Percentiles rank a stretch among this genome's conserved stretches.
Conservation (phyloP, 2,113 vertebrate genomes). For the Zosterops borbonicus region DNA sequence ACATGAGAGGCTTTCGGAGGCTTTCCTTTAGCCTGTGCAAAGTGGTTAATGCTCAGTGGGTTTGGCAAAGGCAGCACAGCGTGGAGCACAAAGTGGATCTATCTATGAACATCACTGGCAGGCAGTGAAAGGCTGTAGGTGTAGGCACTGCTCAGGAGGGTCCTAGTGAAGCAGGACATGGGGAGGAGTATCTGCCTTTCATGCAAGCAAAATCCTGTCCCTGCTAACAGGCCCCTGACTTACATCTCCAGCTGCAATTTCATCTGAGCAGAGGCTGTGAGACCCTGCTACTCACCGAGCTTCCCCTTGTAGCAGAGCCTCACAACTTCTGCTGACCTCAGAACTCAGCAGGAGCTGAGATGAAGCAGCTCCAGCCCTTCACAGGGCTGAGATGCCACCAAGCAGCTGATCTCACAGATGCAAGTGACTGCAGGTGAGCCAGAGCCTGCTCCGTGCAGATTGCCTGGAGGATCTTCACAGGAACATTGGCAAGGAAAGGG, state of each 20-base stretch:
- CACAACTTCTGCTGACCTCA: slow-evolving; percentile 24
- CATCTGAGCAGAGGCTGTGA: slow-evolving; percentile 3
- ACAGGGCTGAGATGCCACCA: slow-evolving; percentile 6
- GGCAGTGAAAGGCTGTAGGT: background rate
- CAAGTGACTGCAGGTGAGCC: slow-evolving; percentile 31
- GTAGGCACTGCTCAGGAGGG: background rate
- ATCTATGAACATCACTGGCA: background rate
- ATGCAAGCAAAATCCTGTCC: background rate
- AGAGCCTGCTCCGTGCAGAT: background rate
- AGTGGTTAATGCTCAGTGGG: background rate
- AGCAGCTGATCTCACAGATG: slow-evolving; percentile 19
- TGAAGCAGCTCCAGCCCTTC: slow-evolving; percentile 43
- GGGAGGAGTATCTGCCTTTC: background rate
- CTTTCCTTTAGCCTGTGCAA: background rate
- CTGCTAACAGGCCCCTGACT: background rate
- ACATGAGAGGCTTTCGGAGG: background rate
- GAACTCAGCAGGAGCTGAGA: slow-evolving; percentile 32
- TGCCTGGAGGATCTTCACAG: slow-evolving; percentile 53
- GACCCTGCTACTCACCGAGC: background rate
- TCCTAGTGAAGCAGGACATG: background rate
- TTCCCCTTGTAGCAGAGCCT: background rate
- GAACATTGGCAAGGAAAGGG: slow-evolving; percentile 17
- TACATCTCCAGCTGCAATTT: background rate
- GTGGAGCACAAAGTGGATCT: background rate
- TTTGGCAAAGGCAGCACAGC: background rate